Base-by-base conservation (phyloP, 2,113 vertebrate genomes). In the Oreochromis niloticus region DNA sequence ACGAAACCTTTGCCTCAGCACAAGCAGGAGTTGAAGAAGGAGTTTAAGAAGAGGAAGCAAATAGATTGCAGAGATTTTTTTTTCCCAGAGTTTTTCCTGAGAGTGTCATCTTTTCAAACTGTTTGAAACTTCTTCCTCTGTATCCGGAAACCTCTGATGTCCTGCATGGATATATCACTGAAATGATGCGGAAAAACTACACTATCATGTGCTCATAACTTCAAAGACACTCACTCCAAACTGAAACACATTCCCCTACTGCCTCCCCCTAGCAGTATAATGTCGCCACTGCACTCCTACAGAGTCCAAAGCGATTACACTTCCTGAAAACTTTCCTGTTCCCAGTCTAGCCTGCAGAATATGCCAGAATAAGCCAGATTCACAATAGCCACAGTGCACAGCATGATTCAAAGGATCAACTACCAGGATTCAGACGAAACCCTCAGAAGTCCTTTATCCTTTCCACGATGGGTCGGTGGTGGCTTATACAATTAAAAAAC, bases 251-350 rank as follows among this genome's bases (percentile, higher is more conserved):
- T 78, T 78, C 27, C 46, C 17, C 73, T 78, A 46, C 73, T 78
- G 46, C 73, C 27, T 78, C 73, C 46, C 27, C 73, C 73, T 52
- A 52, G 46, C 46, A 78, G 73, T 32, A 52, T 9, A 78, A 50
- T 52, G 46, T 52, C 7, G 27, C 27, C 6, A 78, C 73, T 78
- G 73, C 73, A 78, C 27, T 52, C 46, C 10, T 78, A 17, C 46
- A 52, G 17, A 78, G 13, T 50, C 0, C 41, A 73, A 48, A 30
- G 68, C 3, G 5, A 46, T 48, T 0, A 3, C 22, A 27, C 22
- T 6, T 30, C 13, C 27, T 78, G 46, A 50, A 78, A 0, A 32
- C 46, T 50, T 30, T 32, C 43, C 46, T 12, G 43, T 50, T n/a
- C 46, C 46, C 27, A n/a, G 27, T 52, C 46, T 13, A 52, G 9